phyloP scores from a whole-genome alignment of 2,888 invertebrate species.

The Prenolepis imparis region DNA sequence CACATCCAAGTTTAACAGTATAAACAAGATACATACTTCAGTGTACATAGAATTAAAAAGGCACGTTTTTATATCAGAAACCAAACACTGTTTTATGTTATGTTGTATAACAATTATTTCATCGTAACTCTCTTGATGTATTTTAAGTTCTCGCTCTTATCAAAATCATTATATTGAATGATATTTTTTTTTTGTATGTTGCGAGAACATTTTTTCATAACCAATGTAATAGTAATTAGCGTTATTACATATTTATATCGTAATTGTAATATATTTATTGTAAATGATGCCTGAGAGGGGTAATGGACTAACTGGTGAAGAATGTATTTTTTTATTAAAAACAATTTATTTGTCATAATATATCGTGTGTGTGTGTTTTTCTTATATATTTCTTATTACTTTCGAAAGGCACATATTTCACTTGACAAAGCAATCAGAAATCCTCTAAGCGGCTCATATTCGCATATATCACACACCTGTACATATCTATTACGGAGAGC shows the following conservation, averaged over 20 bases:
- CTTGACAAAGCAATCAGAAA: slow-evolving; percentile 68
- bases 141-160: not conserved
- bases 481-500: slow-evolving; percentile 53
- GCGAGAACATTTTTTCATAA: slow-evolving; percentile 27
- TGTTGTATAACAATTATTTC: slow-evolving; percentile 27
- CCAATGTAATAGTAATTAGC: slow-evolving; percentile 20
- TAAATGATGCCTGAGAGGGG: not conserved
- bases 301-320: slow-evolving; percentile 16
- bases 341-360: slow-evolving; percentile 84
- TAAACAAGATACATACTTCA: slow-evolving; percentile 4
- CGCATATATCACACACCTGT: slow-evolving; percentile 32
- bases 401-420: slow-evolving; percentile 85
- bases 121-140: slow-evolving; percentile 23
- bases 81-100: not conserved
- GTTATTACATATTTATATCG: slow-evolving; percentile 18
- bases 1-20: not conserved
- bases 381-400: slow-evolving; percentile 85
- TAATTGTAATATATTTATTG: slow-evolving; percentile 36
- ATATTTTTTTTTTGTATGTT: slow-evolving; percentile 43
- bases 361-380: slow-evolving; percentile 77
- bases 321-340: slow-evolving; percentile 82
- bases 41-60: slow-evolving; percentile 18
- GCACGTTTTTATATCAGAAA: slow-evolving; percentile 16
- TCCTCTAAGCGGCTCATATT: slow-evolving; percentile 50
- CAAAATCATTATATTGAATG: slow-evolving; percentile 15